phyloP scores from a whole-genome alignment of 1,140 invertebrate species.

The Eumaeus atala region DNA sequence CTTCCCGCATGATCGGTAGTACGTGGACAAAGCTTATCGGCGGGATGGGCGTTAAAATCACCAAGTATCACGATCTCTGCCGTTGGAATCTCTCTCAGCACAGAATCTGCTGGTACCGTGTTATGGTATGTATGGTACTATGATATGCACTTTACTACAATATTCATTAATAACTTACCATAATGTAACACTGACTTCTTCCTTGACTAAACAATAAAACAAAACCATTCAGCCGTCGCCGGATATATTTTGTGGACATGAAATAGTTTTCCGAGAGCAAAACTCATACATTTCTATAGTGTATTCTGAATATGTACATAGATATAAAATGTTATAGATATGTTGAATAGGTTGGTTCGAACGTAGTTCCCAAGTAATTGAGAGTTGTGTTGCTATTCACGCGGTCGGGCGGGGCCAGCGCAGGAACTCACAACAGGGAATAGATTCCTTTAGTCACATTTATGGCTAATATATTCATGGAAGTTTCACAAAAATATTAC shows the following conservation, averaged over 20 bases:
- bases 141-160: no score
- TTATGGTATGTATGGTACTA: no score
- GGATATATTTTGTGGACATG: conserved; percentile 1
- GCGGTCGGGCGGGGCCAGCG: conserved; percentile 22
- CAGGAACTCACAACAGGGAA: conserved; percentile 39
- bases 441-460: conserved; percentile 70
- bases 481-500: conserved; percentile 69
- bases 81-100: no score
- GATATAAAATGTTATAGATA: conserved; percentile 19
- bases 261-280: conserved; percentile 6
- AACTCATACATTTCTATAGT: conserved; percentile 10
- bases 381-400: conserved; percentile 40
- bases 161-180: no score
- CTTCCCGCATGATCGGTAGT: no score
- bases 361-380: conserved; percentile 40
- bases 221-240: not conserved
- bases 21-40: no score
- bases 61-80: no score
- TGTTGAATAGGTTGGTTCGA: conserved; percentile 21
- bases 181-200: no score
- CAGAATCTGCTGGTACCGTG: no score
- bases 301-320: conserved; percentile 9
- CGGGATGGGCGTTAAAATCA: no score
- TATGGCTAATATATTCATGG: conserved; percentile 73
- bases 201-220: no score